Evolutionary conservation across 1,140 invertebrate species (phyloP).

Genomic region (Metaphire vulgaris): DNA sequence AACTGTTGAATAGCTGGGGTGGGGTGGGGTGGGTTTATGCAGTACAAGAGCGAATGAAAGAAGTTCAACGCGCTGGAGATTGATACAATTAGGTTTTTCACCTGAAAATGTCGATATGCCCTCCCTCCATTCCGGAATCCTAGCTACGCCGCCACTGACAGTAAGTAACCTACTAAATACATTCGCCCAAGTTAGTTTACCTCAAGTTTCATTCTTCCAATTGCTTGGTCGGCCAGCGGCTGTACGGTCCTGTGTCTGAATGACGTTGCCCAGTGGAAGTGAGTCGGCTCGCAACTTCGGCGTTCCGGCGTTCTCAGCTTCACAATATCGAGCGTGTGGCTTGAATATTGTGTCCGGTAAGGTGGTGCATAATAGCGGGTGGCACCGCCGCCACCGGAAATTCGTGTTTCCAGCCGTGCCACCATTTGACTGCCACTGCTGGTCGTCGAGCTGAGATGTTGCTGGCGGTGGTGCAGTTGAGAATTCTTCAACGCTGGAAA

Average conservation of each 20-base stretch:
- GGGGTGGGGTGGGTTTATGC: too few relatives aligned
- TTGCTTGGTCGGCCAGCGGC: not conserved
- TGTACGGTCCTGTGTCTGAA: constrained; percentile 11
- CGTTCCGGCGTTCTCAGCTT: not conserved
- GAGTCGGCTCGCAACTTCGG: constrained; percentile 25
- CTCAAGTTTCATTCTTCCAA: not conserved
- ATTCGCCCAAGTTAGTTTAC: not conserved
- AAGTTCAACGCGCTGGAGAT: too few relatives aligned
- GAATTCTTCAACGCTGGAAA: too few relatives aligned
- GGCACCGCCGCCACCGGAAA: constrained; percentile 51
- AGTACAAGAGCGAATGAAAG: too few relatives aligned
- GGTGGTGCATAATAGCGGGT: constrained; percentile 60
- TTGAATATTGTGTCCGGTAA: not conserved
- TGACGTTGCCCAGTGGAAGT: constrained; percentile 27
- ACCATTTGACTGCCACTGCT: too few relatives aligned
- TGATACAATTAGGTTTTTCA: too few relatives aligned
- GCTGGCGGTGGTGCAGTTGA: constrained; percentile 58
- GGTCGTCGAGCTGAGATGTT: too few relatives aligned
- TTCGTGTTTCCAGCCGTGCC: constrained; percentile 54
- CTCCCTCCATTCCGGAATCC: too few relatives aligned
- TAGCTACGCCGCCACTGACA: too few relatives aligned
- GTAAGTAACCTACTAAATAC: too few relatives aligned
- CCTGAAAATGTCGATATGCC: too few relatives aligned
- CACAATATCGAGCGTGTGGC: not conserved
- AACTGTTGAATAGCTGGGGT: too few relatives aligned